Evolutionary conservation across 2,888 invertebrate genomes (phyloP).

Genomic region (Halocaridina rubra): DNA sequence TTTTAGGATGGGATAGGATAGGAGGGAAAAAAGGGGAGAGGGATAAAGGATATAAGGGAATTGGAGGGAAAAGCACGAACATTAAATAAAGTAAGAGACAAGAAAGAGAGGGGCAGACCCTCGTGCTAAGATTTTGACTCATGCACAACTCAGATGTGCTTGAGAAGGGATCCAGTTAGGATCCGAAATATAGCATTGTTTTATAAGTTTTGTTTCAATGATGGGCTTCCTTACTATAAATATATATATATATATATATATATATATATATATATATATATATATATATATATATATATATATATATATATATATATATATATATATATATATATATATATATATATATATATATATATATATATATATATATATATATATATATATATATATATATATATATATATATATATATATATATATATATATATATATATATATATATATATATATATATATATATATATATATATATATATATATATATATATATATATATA

Average conservation of each 20-base stretch:
- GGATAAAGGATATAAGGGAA: too few relatives aligned
- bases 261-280: background rate
- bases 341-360: background rate
- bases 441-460: background rate
- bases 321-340: background rate
- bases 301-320: background rate
- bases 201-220: too few relatives aligned
- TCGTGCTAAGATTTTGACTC: too few relatives aligned
- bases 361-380: background rate
- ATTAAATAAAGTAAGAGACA: too few relatives aligned
- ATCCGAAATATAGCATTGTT: too few relatives aligned
- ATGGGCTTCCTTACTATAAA: background rate
- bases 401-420: background rate
- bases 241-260: background rate
- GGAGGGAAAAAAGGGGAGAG: too few relatives aligned
- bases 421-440: background rate
- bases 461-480: background rate
- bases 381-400: background rate
- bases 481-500: background rate
- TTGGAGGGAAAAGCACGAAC: too few relatives aligned
- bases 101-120: too few relatives aligned
- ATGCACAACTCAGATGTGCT: too few relatives aligned
- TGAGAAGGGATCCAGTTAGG: too few relatives aligned
- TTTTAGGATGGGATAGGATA: too few relatives aligned
- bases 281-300: background rate